Evolutionary conservation across 2,113 vertebrate species (phyloP), one percentile per base, ranked within the genome.

Genomic region (Vireo altiloquus): DNA sequence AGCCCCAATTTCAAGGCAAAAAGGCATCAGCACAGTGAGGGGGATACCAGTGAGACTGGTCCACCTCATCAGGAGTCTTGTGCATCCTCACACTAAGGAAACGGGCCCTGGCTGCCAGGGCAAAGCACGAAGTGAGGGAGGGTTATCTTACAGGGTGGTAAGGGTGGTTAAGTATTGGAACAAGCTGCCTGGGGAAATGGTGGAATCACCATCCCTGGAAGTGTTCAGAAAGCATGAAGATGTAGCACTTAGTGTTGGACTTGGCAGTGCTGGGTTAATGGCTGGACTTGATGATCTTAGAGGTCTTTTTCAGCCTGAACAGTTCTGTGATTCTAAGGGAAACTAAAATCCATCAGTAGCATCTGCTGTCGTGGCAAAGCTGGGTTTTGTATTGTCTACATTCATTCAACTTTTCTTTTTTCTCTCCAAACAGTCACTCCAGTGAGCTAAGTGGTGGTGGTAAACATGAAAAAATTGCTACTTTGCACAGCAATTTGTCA

Each of bases 401-500:
- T 47, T 88, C 92, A 92, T 83, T 88, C 82, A 93, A 74, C 59
- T 81, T 83, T 69, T 78, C 50, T 61, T 92, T 69, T 69, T 69
- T 52, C 53, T 49, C 63, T 81, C 52, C 75, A 64, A 93, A 42
- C 54, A 77, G 66, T 52, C 82, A 60, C 63, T 80, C 59, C 87
- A 83, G 59, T 74, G 63, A 92, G 82, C 15, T 94, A 74, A 91
- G n/a, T 53, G 64, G 47, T 75, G 52, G 42, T 79, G 82, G 82
- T 77, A 96, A 92, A 94, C 95, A 92, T 17, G 61, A 87, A 95
- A 81, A 92, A 95, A 93, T 59, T 95, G 90, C 77, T 94, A 83
- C 89, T 95, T 94, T 71, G 60, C 79, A 80, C 46, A 86, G 93
- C n/a, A 77, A 86, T 88, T 90, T 95, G 78, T 92, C 95, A 92